Conservation (phyloP, 2,113 vertebrate genomes). For the Ptyas mucosa region DNA sequence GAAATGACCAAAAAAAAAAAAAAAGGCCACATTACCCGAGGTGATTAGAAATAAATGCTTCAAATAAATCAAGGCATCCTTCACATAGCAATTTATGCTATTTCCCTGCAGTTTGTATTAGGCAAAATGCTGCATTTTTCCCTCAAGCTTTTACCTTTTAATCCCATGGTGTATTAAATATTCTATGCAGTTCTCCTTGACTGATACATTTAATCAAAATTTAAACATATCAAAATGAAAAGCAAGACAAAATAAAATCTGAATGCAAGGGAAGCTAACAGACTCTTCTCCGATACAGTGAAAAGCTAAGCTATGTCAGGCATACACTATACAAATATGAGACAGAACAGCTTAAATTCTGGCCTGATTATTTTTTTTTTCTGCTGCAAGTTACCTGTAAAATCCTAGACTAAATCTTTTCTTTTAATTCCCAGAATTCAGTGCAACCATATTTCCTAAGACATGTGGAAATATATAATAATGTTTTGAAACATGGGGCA, state of each 20-base stretch:
- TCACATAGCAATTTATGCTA: neutral
- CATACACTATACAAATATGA: neutral
- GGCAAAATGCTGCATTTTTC: neutral
- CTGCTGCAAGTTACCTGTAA: neutral
- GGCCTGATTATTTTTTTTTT: neutral
- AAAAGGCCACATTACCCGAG: neutral
- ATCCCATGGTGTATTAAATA: neutral
- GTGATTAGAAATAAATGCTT: neutral
- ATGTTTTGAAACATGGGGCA: neutral
- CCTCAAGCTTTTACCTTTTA: neutral
- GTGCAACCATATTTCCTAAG: neutral
- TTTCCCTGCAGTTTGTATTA: neutral
- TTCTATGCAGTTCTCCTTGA: neutral
- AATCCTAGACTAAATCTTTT: neutral
- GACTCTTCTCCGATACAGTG: neutral
- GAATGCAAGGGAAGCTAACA: neutral
- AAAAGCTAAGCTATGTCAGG: neutral
- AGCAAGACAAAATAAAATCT: neutral
- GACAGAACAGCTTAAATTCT: neutral
- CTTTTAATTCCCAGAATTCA: neutral
- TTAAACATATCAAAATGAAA: neutral
- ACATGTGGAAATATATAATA: neutral
- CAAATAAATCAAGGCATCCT: neutral
- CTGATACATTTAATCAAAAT: conserved; percentile 2
- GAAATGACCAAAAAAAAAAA: neutral